A percentile compares a stretch with the other conserved stretches of the same genome.
Evolutionary conservation across 92 coral and sea anemone genomes (phyloP).

Genomic region (Pocillopora meandrina): DNA sequence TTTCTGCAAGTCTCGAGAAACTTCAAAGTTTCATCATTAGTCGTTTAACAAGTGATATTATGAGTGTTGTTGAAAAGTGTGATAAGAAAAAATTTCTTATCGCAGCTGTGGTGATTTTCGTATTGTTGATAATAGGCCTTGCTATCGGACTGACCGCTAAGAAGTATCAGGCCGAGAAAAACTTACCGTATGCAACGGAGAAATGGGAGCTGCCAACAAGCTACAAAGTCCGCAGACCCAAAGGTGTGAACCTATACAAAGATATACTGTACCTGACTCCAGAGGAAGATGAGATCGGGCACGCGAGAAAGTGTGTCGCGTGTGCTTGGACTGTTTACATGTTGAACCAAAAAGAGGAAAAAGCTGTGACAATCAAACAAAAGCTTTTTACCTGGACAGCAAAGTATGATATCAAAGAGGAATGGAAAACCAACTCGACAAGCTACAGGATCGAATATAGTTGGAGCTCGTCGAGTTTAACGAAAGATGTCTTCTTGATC

Average conservation of each 20-base stretch:
- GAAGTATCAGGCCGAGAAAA: constrained; percentile 27
- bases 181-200: constrained; percentile 19
- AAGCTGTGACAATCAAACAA: constrained; percentile 24
- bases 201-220: constrained; percentile 26
- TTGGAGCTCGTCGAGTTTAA: constrained; percentile 18
- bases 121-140: constrained; percentile 7
- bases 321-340: constrained; percentile 29
- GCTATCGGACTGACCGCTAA: constrained; percentile 18
- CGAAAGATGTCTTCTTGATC: constrained; percentile 19
- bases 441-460: constrained; percentile 32
- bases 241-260: constrained; percentile 25
- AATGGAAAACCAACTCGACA: constrained; percentile 41
- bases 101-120: neutral
- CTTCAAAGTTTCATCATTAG: neutral
- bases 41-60: neutral
- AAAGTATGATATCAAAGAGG: constrained; percentile 35
- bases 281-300: constrained; percentile 19
- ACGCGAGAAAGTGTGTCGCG: constrained; percentile 38
- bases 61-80: neutral
- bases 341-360: constrained; percentile 28
- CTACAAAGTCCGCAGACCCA: constrained; percentile 30
- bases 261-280: constrained; percentile 32
- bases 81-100: neutral
- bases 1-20: neutral
- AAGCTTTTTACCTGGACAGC: constrained; percentile 18